phyloP scores from a whole-genome alignment of 2,888 invertebrate genomes.

The Philonicus albiceps region DNA sequence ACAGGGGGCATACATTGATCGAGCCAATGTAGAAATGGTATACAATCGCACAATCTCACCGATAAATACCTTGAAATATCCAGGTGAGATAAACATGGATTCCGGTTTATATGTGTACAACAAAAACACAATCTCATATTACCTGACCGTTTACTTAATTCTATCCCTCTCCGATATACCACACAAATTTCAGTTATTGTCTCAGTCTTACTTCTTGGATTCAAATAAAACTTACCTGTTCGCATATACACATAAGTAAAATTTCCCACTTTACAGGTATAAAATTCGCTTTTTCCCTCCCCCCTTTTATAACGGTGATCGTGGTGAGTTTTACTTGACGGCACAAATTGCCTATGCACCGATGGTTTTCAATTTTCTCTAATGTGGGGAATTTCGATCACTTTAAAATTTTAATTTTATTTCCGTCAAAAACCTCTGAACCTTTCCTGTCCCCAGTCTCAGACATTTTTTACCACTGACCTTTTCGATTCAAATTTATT shows the following conservation, averaged over 20 bases:
- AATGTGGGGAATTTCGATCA: not conserved
- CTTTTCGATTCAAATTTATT: not conserved
- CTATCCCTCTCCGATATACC: not conserved
- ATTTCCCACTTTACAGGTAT: constrained; percentile 1
- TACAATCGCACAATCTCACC: not conserved
- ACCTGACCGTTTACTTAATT: not conserved
- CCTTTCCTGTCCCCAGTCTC: not conserved
- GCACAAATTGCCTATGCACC: not conserved
- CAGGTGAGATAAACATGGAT: constrained; percentile 46
- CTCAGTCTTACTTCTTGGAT: not conserved
- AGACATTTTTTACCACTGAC: not conserved
- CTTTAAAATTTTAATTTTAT: constrained; percentile 12
- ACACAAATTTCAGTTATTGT: not conserved
- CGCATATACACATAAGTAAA: not conserved
- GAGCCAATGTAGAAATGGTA: not conserved
- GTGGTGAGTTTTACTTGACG: constrained; percentile 11
- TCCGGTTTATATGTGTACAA: not conserved
- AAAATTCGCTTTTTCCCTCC: not conserved
- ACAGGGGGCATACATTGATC: not conserved
- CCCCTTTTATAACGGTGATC: constrained; percentile 25
- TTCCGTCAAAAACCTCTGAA: not conserved
- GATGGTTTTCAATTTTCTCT: not conserved
- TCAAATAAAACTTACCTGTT: not conserved
- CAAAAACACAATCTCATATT: not conserved
- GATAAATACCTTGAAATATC: constrained; percentile 4